Conservation (phyloP, 2,113 vertebrate species). For the Psettodes erumei region DNA sequence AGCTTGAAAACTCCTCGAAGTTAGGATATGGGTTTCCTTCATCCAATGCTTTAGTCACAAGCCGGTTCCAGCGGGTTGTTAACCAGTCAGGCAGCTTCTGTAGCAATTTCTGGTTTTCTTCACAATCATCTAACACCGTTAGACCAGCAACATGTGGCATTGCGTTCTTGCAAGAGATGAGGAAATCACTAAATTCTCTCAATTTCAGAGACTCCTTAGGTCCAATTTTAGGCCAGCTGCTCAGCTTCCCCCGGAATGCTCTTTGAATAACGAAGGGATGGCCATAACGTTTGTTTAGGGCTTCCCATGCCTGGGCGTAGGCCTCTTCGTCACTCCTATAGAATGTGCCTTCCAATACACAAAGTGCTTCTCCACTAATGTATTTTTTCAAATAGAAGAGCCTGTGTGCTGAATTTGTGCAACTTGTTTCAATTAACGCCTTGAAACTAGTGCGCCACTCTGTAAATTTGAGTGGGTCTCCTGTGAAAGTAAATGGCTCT, state of each 20-base stretch:
- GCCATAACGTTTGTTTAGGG: conserved; percentile 2
- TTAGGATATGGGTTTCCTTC: conserved; percentile 3
- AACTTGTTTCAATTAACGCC: not conserved
- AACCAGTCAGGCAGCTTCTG: conserved; percentile 22
- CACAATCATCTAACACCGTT: not conserved
- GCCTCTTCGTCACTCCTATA: not conserved
- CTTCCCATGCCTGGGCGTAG: not conserved
- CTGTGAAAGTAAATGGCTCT: not conserved
- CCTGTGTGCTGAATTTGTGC: not conserved
- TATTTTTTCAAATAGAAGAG: not conserved
- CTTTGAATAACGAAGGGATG: not conserved
- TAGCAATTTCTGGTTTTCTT: conserved; percentile 11
- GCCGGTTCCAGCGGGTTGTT: conserved; percentile 1
- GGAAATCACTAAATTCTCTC: conserved; percentile 22
- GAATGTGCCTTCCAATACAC: not conserved
- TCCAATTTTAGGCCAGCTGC: conserved; percentile 9
- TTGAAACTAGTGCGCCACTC: not conserved
- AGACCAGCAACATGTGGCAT: conserved; percentile 5
- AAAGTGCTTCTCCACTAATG: not conserved
- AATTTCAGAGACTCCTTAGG: conserved; percentile 11
- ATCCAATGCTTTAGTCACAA: conserved; percentile 3
- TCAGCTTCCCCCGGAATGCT: not conserved
- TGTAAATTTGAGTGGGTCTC: not conserved
- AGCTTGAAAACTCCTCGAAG: not conserved
- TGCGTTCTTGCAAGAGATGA: conserved; percentile 2